A percentile compares a stretch with the other conserved stretches of the same genome.
Evolutionary conservation across 2,888 invertebrate species (phyloP).

Genomic region (Aphodius sticticus): DNA sequence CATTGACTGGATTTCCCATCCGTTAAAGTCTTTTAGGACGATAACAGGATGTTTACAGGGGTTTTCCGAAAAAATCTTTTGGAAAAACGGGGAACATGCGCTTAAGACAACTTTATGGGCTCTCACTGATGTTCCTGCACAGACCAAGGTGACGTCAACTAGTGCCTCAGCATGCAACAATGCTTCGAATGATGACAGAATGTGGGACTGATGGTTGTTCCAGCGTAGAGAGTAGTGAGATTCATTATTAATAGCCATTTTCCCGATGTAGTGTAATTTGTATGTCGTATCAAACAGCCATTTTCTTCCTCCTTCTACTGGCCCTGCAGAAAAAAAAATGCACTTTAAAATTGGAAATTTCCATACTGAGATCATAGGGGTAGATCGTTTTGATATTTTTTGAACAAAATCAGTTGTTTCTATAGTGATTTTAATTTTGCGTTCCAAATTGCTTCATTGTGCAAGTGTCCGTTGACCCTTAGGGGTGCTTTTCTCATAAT

Average conservation of each 20-base stretch:
- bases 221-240: conserved; percentile 92
- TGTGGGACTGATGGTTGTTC: conserved; percentile 93
- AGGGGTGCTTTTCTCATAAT: too few species aligned
- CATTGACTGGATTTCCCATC: conserved; percentile 88
- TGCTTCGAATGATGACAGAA: conserved; percentile 88
- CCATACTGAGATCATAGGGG: too few species aligned
- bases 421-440: too few species aligned
- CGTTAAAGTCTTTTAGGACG: conserved; percentile 88
- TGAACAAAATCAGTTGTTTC: too few species aligned
- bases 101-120: conserved; percentile 93
- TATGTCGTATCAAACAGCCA: conserved; percentile 49
- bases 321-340: background rate
- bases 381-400: too few species aligned
- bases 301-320: conserved; percentile 43
- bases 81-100: conserved; percentile 89
- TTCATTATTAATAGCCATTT: conserved; percentile 61
- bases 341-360: background rate
- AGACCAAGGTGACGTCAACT: conserved; percentile 90
- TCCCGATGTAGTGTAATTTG: conserved; percentile 41
- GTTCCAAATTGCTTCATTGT: too few species aligned
- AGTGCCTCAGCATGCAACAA: conserved; percentile 85
- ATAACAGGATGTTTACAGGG: conserved; percentile 95
- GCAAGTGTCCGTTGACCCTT: too few species aligned
- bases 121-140: conserved; percentile 83
- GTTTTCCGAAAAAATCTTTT: conserved; percentile 87